phyloP scores from a whole-genome alignment of 2,797 vertebrate genomes.

The Silurus aristotelis region DNA sequence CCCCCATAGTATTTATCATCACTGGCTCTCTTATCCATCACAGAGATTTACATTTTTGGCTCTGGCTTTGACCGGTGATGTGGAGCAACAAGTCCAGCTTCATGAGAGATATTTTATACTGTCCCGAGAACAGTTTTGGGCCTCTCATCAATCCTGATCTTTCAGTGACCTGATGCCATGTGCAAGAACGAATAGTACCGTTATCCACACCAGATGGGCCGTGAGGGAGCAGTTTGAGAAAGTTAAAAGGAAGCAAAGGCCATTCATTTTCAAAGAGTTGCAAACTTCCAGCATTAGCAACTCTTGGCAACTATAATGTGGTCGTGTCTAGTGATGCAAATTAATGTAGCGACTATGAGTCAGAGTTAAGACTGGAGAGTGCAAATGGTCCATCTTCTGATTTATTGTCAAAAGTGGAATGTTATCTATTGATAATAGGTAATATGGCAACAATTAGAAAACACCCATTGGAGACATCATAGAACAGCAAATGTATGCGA shows the following conservation, averaged over 20 bases:
- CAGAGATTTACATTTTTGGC: neutral
- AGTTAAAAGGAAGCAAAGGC: neutral
- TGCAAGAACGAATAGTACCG: constrained; percentile 32
- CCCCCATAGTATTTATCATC: neutral
- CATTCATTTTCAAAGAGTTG: neutral
- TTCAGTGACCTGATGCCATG: constrained; percentile 2
- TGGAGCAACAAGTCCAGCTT: neutral
- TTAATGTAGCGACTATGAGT: no score
- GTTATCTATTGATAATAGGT: no score
- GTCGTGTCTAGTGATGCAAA: no score
- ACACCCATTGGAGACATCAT: no score
- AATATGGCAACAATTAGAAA: no score
- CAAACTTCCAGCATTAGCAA: no score
- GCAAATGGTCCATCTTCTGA: no score
- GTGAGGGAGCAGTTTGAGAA: constrained; percentile 16
- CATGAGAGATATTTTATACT: constrained; percentile 33
- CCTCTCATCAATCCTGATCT: constrained; percentile 28
- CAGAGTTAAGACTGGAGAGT: no score
- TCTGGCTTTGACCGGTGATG: constrained; percentile 30
- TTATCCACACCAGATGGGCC: constrained; percentile 35
- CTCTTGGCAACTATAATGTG: no score
- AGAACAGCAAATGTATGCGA: no score
- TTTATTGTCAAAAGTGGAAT: no score
- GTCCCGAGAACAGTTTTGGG: neutral
- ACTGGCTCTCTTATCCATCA: neutral